Evolutionary conservation across 92 coral and sea anemone species (phyloP), one percentile per base, ranked within the genome.

Genomic region (Blastomussa wellsi): DNA sequence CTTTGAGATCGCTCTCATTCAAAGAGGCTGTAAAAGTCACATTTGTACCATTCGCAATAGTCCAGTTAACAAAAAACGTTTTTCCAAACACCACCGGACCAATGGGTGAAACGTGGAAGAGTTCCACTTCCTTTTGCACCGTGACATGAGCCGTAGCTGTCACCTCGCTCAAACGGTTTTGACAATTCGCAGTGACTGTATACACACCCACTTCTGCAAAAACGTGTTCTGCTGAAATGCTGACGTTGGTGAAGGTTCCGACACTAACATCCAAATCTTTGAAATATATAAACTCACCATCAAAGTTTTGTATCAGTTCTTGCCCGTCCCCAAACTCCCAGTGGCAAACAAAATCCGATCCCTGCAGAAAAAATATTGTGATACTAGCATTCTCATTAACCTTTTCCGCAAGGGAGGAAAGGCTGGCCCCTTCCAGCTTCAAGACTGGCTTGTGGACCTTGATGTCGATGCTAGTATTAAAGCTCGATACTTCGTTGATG

Each of bases 301-400:
- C 11, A 12, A n/a, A 14, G 84, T 53, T 65, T 49, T 68, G 77
- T 42, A 7, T 41, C 59, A 57, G 26, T 5, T 49, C 48, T 35
- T 78, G 62, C 24, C 90, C 90, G 35, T 90, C 93, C 33, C 93
- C 92, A 69, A 92, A 87, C 38, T 65, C 17, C 57, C 91, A 74
- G 20, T 36, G 76, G 72, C 95, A 92, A 9, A 29, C 78, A 39
- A 92, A 90, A 42, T 88, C 82, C 31, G 95, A 92, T 37, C 93
- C 95, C 39, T 72, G 74, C 1, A 22, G 71, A 10, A 92, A 39
- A 47, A 79, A 72, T 60, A 92, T 51, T 19, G 39, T 48, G 17
- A 92, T 37, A 33, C 71, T 47, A 38, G 68, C 77, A 85, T 62
- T 81, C 44, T 92, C 77, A 38, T 81, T 19, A 36, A 86, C 65